A percentile compares a stretch with the other conserved stretches of the same genome.
Evolutionary conservation across 2,797 vertebrate species (phyloP).

Genomic region (Microcaecilia unicolor): DNA sequence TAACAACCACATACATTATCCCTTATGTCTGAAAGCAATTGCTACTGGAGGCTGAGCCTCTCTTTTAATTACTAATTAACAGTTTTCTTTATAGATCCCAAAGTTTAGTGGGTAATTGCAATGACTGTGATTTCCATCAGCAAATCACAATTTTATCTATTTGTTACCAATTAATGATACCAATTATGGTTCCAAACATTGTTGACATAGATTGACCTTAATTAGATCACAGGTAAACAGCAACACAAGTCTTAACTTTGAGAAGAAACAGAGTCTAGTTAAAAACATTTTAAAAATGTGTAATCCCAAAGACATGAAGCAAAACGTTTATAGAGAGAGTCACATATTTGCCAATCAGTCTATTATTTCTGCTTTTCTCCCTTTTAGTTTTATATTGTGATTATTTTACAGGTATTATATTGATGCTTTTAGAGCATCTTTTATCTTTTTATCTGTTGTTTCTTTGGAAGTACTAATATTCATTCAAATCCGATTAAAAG

Average conservation of each 20-base stretch:
- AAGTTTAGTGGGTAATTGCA: constrained; percentile 4
- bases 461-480: too few species aligned
- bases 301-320: not conserved
- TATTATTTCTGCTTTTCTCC: too few species aligned
- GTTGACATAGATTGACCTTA: constrained; percentile 24
- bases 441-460: too few species aligned
- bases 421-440: too few species aligned
- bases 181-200: constrained; percentile 20
- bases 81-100: constrained; percentile 10
- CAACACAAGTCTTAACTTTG: constrained; percentile 6
- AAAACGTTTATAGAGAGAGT: not conserved
- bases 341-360: too few species aligned
- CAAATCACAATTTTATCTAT: constrained; percentile 17
- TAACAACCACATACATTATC: too few species aligned
- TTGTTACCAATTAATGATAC: constrained; percentile 31
- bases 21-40: too few species aligned
- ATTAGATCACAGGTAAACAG: constrained; percentile 19
- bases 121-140: not conserved
- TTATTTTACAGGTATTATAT: too few species aligned
- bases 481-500: too few species aligned
- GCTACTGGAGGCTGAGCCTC: too few species aligned
- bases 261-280: constrained; percentile 2
- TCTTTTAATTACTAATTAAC: too few species aligned
- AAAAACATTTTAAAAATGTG: not conserved
- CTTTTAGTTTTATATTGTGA: too few species aligned